Conservation (phyloP, 2,113 vertebrate genomes). For the Macrotis lagotis region DNA sequence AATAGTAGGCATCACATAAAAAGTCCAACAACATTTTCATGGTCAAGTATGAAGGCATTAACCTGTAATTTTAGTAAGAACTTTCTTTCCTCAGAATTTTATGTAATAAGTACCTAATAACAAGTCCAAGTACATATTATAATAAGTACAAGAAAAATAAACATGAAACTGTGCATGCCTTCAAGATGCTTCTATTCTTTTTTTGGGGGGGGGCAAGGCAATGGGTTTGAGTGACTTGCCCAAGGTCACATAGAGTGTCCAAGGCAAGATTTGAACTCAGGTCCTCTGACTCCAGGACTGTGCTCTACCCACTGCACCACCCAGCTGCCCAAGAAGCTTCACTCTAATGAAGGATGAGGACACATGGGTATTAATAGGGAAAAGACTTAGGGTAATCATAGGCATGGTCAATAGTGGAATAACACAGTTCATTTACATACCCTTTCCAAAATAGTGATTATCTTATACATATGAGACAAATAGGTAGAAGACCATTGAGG, state of each 20-base stretch:
- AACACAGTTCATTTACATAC: not conserved
- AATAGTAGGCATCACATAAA: constrained; percentile 12
- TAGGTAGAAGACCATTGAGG: not conserved
- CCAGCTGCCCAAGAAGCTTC: no score
- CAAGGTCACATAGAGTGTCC: no score
- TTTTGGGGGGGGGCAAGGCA: no score
- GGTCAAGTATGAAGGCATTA: constrained; percentile 1
- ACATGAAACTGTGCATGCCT: not conserved
- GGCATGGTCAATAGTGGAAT: not conserved
- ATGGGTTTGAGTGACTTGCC: no score
- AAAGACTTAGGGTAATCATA: not conserved
- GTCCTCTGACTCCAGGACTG: no score
- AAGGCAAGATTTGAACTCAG: no score
- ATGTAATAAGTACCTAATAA: constrained; percentile 28
- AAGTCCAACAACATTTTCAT: constrained; percentile 8
- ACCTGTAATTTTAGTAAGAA: constrained; percentile 37
- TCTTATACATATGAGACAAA: not conserved
- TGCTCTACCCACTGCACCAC: no score
- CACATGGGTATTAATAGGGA: not conserved
- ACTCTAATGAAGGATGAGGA: not conserved
- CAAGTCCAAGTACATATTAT: no score
- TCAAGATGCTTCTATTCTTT: not conserved
- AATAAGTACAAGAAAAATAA: not conserved
- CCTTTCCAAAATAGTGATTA: not conserved
- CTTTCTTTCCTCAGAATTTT: not conserved